A percentile compares a stretch with the other conserved stretches of the same genome.
Evolutionary conservation across 2,113 vertebrate species (phyloP).

Genomic region (Menura novaehollandiae): DNA sequence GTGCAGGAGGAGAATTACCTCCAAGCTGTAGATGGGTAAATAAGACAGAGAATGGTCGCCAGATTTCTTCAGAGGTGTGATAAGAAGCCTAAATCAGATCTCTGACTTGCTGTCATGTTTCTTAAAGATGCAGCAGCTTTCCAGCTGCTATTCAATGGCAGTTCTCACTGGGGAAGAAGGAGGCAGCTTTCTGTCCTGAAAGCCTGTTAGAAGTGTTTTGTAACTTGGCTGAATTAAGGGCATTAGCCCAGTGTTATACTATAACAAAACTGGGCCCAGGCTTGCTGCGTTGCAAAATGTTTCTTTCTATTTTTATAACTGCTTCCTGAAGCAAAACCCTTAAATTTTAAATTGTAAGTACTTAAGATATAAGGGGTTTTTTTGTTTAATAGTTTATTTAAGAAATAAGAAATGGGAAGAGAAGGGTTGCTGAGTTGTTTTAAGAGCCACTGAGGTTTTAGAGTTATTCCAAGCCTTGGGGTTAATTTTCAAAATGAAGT

Average conservation of each 20-base stretch:
- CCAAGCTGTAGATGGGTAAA: neutral
- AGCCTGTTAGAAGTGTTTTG: neutral
- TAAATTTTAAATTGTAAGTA: neutral
- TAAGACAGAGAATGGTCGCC: neutral
- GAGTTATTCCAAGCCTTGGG: neutral
- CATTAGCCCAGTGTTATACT: neutral
- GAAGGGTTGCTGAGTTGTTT: neutral
- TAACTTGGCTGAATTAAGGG: neutral
- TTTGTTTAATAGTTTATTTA: neutral
- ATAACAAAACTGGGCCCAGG: neutral
- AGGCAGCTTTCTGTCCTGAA: neutral
- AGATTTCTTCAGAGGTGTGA: neutral
- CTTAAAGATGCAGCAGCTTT: neutral
- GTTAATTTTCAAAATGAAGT: constrained; percentile 12
- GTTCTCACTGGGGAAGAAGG: neutral
- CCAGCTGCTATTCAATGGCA: neutral
- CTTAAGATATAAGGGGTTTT: neutral
- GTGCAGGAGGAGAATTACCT: neutral
- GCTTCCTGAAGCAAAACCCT: neutral
- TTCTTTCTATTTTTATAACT: neutral
- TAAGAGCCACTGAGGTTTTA: constrained; percentile 2
- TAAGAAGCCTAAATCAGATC: neutral
- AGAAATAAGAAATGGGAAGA: neutral
- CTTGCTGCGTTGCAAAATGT: neutral
- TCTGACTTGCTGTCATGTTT: neutral